Evolutionary conservation across 2,797 vertebrate genomes (phyloP), one percentile per base, ranked within the genome.

Genomic region (Semotilus atromaculatus): DNA sequence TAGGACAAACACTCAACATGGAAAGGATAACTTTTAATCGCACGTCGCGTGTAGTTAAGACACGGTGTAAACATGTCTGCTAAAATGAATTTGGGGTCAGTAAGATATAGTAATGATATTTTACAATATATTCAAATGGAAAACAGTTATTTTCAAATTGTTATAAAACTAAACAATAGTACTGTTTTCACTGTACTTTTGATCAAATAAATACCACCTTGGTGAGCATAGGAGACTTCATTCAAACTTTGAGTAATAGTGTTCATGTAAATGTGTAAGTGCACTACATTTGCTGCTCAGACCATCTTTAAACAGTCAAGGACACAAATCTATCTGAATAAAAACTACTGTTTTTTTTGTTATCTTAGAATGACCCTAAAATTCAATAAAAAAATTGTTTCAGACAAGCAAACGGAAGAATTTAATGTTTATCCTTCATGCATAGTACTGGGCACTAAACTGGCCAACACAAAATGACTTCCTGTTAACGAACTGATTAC

Each of bases 401-500:
- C 2, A 73, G 68, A 23, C 13, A 14, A 3, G 21, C 14, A 66
- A 64, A 19, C 0, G 2, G 40, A 51, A 26, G 3, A 21, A 73
- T 36, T 26, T 11, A 9, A 62, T 26, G 31, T 66, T 29, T 38
- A 75, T 82, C 31, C 74, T 36, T 21, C 6, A 2, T 16, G 53
- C 13, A 45, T 10, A 31, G 8, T 64, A 31, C 80, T n/a, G 11
- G n/a, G 14, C 14, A 40, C 53, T 16, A 19, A 74, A 6, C 71
- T 29, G n/a, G 34, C 29, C 58, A 73, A 75, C 23, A 66, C 31
- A 67, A 40, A 67, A 83, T 66, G 0, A 62, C 43, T 75, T 53
- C 71, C 60, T 53, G 60, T 75, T 16, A 53, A 36, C 31, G 8
- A 83, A 83, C 60, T 38, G 16, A 66, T 75, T 66, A 34, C 43